phyloP scores from a whole-genome alignment of 2,888 invertebrate species.

The Cephus rjabovi region DNA sequence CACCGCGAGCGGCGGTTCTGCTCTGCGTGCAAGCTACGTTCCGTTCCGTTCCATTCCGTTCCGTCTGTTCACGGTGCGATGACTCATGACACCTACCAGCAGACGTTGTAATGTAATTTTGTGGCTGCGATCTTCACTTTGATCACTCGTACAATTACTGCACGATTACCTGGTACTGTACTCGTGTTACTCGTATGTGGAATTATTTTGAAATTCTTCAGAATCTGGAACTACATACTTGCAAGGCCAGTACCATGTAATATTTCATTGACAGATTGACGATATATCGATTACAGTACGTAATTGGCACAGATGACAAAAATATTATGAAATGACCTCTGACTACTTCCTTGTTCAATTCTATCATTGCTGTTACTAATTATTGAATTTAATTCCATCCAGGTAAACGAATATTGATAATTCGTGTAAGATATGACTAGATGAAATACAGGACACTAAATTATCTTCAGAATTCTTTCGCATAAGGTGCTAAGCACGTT shows the following conservation, averaged over 20 bases:
- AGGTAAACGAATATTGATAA: neutral
- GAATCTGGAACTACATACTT: neutral
- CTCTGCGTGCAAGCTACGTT: constrained; percentile 1
- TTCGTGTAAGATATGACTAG: neutral
- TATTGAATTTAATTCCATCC: neutral
- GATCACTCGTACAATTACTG: neutral
- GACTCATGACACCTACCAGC: neutral
- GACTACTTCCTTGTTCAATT: neutral
- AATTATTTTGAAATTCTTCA: neutral
- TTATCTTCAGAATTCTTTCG: neutral
- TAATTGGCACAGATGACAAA: neutral
- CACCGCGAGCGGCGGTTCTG: constrained; percentile 23
- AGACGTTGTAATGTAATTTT: neutral
- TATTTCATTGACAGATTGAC: neutral
- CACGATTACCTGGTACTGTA: neutral
- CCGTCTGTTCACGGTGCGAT: constrained; percentile 9
- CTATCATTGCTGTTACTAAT: neutral
- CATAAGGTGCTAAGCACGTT: neutral
- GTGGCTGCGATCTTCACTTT: neutral
- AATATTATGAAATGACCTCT: neutral
- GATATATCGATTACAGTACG: neutral
- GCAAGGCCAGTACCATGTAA: neutral
- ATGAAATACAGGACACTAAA: neutral
- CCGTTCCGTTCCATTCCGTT: constrained; percentile 5
- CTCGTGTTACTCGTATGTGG: neutral